Percentiles rank a stretch among this genome's conserved stretches.
Conservation (phyloP, 2,113 vertebrate species). For the Zosterops japonicus region DNA sequence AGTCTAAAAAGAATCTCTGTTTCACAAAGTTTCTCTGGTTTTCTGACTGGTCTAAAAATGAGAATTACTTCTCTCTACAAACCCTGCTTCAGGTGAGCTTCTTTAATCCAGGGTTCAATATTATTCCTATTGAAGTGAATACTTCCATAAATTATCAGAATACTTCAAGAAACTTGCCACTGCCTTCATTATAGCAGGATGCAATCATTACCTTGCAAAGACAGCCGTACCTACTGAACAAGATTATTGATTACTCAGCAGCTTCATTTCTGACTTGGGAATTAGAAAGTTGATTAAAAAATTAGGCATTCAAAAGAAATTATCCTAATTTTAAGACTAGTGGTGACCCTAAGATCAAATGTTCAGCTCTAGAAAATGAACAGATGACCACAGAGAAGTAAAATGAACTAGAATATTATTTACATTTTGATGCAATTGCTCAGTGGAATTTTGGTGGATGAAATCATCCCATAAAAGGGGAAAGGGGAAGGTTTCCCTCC, state of each 20-base stretch:
- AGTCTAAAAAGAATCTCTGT: neutral
- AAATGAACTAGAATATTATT: constrained; percentile 5
- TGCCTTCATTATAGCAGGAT: neutral
- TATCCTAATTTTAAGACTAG: constrained; percentile 27
- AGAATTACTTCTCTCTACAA: neutral
- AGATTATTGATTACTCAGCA: neutral
- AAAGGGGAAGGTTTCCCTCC: neutral
- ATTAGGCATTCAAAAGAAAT: neutral
- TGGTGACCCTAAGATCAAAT: neutral
- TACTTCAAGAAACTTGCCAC: neutral
- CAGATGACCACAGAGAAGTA: neutral
- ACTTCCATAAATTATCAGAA: neutral
- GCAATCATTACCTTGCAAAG: neutral
- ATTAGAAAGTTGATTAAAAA: neutral
- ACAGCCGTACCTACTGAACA: neutral
- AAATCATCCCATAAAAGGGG: neutral
- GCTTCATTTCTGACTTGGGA: neutral
- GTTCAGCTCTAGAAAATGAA: constrained; percentile 5
- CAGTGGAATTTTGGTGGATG: neutral
- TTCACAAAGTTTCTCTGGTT: neutral
- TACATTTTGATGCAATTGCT: constrained; percentile 33
- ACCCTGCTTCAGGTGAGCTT: neutral
- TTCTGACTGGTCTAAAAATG: neutral
- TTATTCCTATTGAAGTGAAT: neutral
- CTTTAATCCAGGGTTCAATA: neutral